Percentiles rank a stretch among this genome's conserved stretches.
phyloP scores from a whole-genome alignment of 2,888 invertebrate genomes.

The Leucophenga montana region DNA sequence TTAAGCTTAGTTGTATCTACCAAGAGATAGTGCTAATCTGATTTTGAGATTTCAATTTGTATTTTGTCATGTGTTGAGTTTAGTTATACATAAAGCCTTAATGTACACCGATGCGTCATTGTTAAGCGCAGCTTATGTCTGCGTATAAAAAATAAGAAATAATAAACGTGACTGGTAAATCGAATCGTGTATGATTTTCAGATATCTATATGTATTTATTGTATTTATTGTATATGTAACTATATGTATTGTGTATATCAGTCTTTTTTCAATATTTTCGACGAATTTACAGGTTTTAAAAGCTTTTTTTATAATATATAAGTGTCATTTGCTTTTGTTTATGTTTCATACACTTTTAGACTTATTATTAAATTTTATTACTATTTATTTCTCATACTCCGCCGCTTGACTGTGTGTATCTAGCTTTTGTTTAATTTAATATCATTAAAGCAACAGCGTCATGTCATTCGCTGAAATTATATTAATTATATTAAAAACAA shows the following conservation, averaged over 20 bases:
- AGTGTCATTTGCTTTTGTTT: constrained; percentile 13
- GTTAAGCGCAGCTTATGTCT: constrained; percentile 36
- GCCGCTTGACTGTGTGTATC: background rate
- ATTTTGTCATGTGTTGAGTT: constrained; percentile 26
- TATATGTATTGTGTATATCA: too few species aligned
- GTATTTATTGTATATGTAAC: too few species aligned
- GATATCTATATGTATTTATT: constrained; percentile 7
- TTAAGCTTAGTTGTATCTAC: constrained; percentile 3
- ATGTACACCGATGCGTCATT: constrained; percentile 48
- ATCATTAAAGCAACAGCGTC: constrained; percentile 27
- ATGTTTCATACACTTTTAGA: constrained; percentile 3
- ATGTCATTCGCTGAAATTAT: constrained; percentile 30
- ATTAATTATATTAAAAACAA: constrained; percentile 30
- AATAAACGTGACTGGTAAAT: constrained; percentile 9
- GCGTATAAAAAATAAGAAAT: constrained; percentile 21
- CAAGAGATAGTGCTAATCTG: constrained; percentile 53
- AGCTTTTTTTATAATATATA: background rate
- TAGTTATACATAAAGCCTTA: background rate
- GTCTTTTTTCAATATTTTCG: too few species aligned
- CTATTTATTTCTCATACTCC: constrained; percentile 3
- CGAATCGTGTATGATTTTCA: constrained; percentile 16
- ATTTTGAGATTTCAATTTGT: constrained; percentile 50
- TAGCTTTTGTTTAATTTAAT: constrained; percentile 13
- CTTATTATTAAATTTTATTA: constrained; percentile 12
- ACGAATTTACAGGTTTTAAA: background rate